phyloP scores from a whole-genome alignment of 2,797 vertebrate species.

The Staurois parvus region DNA sequence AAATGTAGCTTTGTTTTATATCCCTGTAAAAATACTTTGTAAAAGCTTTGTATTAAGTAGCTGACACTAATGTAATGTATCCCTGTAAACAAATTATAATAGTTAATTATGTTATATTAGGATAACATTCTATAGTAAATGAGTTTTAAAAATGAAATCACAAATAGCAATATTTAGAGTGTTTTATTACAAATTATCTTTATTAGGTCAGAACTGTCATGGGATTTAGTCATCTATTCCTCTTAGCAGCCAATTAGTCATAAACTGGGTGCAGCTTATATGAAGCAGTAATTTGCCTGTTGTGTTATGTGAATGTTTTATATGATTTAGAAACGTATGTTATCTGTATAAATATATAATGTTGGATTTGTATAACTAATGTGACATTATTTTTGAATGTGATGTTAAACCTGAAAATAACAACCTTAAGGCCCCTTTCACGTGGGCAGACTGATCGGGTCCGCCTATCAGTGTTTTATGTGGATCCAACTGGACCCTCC shows the following conservation, averaged over 20 bases:
- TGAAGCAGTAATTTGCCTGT: background rate
- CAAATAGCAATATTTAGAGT: slow-evolving; percentile 41
- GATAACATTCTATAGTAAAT: slow-evolving; percentile 60
- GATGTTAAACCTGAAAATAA: too few relatives aligned
- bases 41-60: slow-evolving; percentile 52
- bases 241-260: slow-evolving; percentile 34
- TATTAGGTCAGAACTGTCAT: slow-evolving; percentile 34
- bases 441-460: too few relatives aligned
- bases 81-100: slow-evolving; percentile 58
- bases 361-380: too few relatives aligned
- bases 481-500: too few relatives aligned
- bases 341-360: too few relatives aligned
- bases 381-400: too few relatives aligned
- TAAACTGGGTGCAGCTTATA: background rate
- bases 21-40: slow-evolving; percentile 29
- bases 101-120: slow-evolving; percentile 53
- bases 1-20: slow-evolving; percentile 17
- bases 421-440: too few relatives aligned
- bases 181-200: slow-evolving; percentile 52
- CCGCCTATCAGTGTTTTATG: too few relatives aligned
- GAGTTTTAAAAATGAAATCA: slow-evolving; percentile 64
- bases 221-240: slow-evolving; percentile 42
- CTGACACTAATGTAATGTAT: slow-evolving; percentile 57
- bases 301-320: background rate
- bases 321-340: background rate